These are phyloP conservation scores for Montipora capricornis DNA, from an alignment of 64 coral and sea anemone genomes.

Conservation along the genomic window DNA sequence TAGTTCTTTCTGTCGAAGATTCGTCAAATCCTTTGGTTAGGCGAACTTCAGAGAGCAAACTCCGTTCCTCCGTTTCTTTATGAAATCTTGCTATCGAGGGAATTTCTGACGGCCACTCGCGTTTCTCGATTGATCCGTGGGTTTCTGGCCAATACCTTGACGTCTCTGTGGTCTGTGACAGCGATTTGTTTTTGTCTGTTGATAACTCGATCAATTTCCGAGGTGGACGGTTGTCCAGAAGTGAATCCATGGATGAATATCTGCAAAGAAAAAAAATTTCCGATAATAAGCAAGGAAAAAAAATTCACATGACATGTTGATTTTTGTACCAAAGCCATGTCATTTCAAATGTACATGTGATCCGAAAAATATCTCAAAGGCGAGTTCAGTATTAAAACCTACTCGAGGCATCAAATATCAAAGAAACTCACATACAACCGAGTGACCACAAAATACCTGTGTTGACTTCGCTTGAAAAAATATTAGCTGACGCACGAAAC, in stretches of 20 bases:
- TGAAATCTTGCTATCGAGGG: background rate
- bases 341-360: too few relatives aligned
- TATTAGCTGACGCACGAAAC: background rate
- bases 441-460: background rate
- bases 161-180: background rate
- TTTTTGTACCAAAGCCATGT: background rate
- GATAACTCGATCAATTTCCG: background rate
- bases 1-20: background rate
- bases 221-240: background rate
- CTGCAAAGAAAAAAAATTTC: background rate
- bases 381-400: background rate
- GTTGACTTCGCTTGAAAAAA: background rate
- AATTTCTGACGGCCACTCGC: background rate
- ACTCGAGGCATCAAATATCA: background rate
- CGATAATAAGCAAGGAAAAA: background rate
- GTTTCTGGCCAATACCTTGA: background rate
- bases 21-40: background rate
- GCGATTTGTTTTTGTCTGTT: background rate
- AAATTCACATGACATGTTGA: background rate
- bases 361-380: too few relatives aligned
- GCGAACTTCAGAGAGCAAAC: background rate
- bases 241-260: conserved; percentile 47
- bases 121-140: background rate
- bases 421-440: background rate
- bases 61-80: background rate